Evolutionary conservation across 2,113 vertebrate species (phyloP).

Genomic region (Hippocampus barbouri): DNA sequence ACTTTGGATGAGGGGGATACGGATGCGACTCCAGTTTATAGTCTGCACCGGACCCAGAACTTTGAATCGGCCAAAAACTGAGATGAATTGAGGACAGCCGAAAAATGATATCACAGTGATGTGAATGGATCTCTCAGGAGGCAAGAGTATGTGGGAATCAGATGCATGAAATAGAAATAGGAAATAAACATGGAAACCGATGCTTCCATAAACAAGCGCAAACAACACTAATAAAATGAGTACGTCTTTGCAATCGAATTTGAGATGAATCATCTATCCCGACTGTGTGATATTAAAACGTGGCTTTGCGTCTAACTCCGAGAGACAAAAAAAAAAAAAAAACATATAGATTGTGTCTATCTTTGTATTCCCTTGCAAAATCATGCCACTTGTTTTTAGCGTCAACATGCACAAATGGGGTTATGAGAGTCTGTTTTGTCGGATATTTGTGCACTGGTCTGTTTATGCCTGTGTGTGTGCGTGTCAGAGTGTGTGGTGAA

Average conservation of each 20-base stretch:
- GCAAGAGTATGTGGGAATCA: conserved; percentile 25
- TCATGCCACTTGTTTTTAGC: conserved; percentile 17
- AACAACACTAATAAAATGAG: conserved; percentile 37
- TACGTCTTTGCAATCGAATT: conserved; percentile 36
- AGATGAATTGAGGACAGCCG: not conserved
- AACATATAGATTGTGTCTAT: not conserved
- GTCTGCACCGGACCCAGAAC: conserved; percentile 16
- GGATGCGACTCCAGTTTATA: conserved; percentile 24
- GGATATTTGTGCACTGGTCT: conserved; percentile 11
- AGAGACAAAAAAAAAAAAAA: not conserved
- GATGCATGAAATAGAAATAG: conserved; percentile 43
- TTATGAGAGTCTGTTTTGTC: not conserved
- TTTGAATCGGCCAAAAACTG: conserved; percentile 12
- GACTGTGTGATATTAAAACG: conserved; percentile 37
- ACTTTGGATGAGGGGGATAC: conserved; percentile 18
- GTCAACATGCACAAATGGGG: conserved; percentile 12
- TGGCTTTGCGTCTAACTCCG: conserved; percentile 10
- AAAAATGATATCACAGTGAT: not conserved
- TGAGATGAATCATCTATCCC: conserved; percentile 38
- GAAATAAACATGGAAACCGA: conserved; percentile 35
- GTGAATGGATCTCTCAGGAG: conserved; percentile 17
- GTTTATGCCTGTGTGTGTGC: conserved; percentile 12
- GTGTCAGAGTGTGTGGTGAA: conserved; percentile 45
- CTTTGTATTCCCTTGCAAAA: conserved; percentile 9
- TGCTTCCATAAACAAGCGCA: conserved; percentile 38